phyloP scores from a whole-genome alignment of 2,888 invertebrate genomes.

The Rhamphomyia laevipes region DNA sequence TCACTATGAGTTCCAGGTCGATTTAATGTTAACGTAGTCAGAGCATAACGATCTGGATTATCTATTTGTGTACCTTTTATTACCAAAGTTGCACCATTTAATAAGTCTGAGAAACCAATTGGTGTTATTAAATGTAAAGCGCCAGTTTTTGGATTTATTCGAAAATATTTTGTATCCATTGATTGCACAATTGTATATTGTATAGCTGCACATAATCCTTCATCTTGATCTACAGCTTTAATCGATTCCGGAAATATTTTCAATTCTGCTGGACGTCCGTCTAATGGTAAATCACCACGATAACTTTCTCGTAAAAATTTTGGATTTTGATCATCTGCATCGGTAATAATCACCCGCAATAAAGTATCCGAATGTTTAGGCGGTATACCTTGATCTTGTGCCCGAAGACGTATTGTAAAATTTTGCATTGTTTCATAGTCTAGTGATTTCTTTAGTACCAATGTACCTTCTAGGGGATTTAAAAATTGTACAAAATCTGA shows the following conservation, averaged over 20 bases:
- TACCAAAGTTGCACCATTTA: constrained; percentile 65
- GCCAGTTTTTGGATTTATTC: constrained; percentile 34
- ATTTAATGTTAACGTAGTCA: constrained; percentile 65
- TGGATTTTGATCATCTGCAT: constrained; percentile 88
- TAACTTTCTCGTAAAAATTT: constrained; percentile 66
- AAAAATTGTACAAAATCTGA: constrained; percentile 73
- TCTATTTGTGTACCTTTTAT: constrained; percentile 74
- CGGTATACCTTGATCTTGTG: constrained; percentile 71
- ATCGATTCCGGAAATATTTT: constrained; percentile 60
- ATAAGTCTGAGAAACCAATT: constrained; percentile 40
- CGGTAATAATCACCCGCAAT: constrained; percentile 66
- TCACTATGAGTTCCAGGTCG: constrained; percentile 41
- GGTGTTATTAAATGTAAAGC: constrained; percentile 30
- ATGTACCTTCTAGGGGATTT: constrained; percentile 72
- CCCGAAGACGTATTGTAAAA: constrained; percentile 63
- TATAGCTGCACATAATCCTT: constrained; percentile 36
- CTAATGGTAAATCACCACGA: constrained; percentile 53
- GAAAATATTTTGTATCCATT: constrained; percentile 35
- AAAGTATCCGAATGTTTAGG: constrained; percentile 63
- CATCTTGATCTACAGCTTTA: constrained; percentile 62
- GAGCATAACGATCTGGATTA: constrained; percentile 77
- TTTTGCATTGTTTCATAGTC: constrained; percentile 72
- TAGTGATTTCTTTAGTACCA: constrained; percentile 65
- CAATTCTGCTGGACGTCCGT: constrained; percentile 42
- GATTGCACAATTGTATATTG: constrained; percentile 36